Base-by-base conservation (phyloP, 2,888 invertebrate genomes). In the Rotaria magnacalcarata region DNA sequence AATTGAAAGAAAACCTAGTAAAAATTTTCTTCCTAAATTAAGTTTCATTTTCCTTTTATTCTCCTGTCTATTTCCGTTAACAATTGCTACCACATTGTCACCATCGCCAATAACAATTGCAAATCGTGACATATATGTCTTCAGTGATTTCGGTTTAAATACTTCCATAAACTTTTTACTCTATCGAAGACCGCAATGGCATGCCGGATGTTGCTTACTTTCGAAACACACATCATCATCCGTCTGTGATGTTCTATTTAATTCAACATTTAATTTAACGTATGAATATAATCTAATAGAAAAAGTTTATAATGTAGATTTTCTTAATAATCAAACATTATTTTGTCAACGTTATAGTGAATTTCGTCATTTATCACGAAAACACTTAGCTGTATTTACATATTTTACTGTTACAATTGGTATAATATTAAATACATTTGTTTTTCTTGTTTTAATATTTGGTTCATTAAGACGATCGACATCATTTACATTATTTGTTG, bases 291-390 rank as follows among this genome's bases (percentile, higher is more conserved):
- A 34, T 67, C 16, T 34, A 2, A n/a, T 14, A 5, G 34, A 67
- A 11, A 67, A 67, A 27, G 0, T 16, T 16, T 67, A 67, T 67
- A 5, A 11, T 16, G 34, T 34, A 14, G 27, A 16, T 27, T 27
- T 67, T 67, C 80, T 80, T 80, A 47, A 80, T 80, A 80, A 80
- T 47, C 47, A 80, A 80, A 80, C 24, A 10, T 80, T 80, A 80
- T 80, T 80, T 80, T 80, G 80, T 47, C 47, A 47, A 80, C 80
- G 80, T 24, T 80, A 80, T 34, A 6, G 47, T 47, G 24, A 4
- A n/a, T 80, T 80, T 80, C 43, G 80, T n/a, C 2, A 24, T 43
- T 24, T 80, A 80, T 80, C 47, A 24, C 21, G n/a, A n/a, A 24
- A 24, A 19, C n/a, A 80, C 21, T 80, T 80, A 80, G 80, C 47